Evolutionary conservation across 1,140 invertebrate species (phyloP), one percentile per base, ranked within the genome.

Genomic region (Helicoverpa armigera): DNA sequence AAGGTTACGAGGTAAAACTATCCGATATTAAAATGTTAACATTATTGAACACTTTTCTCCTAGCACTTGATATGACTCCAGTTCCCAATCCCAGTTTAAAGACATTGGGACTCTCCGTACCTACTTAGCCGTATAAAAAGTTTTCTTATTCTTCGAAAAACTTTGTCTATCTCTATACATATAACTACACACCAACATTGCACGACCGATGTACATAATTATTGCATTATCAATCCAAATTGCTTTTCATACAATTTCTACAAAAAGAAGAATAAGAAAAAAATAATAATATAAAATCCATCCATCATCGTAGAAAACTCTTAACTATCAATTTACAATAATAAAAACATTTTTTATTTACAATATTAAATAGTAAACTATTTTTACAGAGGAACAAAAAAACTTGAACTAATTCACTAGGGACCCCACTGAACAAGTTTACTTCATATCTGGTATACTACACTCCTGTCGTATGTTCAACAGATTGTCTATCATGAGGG

Each of bases 361-460:
- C 92, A 94, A 60, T 69, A 76, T 94, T 94, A 92, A 94, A 93
- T 92, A 92, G 89, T 89, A 88, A 78, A 79, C 86, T 91, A 91
- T 92, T 92, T 90, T 91, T 94, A 94, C 93, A 94, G 90, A 94
- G 93, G 93, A 94, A 94, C 93, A 91, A 94, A 93, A 90, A 82
- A 91, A 88, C 88, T 89, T 92, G 83, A 92, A 93, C 91, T 92
- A 93, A 89, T 82, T 83, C 65, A 69, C 76, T 79, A 79, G 5
- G 76, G 65, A 70, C 14, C 63, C 76, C 85, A 85, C 80, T 85
- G 79, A 79, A 82, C 76, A 50, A 69, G 81, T 69, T 88, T 83
- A 91, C 78, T 94, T 92, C 75, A 89, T 80, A 65, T 91, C 88
- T 63, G 88, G 81, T 50, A 91, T 82, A 29, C 86, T 86, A 80